Base-by-base conservation (phyloP, 2,888 invertebrate genomes). In the Parochlus steinenii region DNA sequence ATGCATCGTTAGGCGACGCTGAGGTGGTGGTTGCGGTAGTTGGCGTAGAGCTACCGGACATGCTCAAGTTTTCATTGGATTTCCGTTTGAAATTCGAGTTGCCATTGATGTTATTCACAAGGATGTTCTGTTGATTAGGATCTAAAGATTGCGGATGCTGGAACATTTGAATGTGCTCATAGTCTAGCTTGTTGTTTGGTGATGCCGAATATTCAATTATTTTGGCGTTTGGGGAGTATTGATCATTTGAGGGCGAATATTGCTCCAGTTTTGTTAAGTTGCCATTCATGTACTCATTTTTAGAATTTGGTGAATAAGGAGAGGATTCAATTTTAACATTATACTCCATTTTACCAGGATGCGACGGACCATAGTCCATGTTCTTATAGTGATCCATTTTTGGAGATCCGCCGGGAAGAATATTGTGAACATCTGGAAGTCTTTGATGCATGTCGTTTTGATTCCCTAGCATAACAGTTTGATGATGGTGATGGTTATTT, bases 21-120 rank as follows among this genome's bases (percentile, higher is more conserved):
- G 28, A 63, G 44, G 39, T 66, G 47, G 45, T 62, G 8, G 62
- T 59, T 6, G 54, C 44, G 22, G 59, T 62, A 26, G 53, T 55
- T 27, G 58, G 46, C 48, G 55, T 33, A 18, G 43, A 41, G 53
- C 54, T 12, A 53, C 48, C 39, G 52, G 42, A 2, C 54, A 51
- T 11, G 51, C 52, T 41, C 56, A 57, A 50, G 56, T 56, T 4
- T 51, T 53, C 8, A 52, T 52, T 7, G 54, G 40, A 36, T 56
- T 57, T 8, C 55, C 44, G 20, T 55, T 57, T 40, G 55, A 56
- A 5, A 55, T 43, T 11, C 56, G 18, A 15, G 34, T 20, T 38
- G 22, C 27, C 24, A 11, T 54, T 6, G 55, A 56, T 11, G 39
- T 29, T 41, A 20, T 45, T 40, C 15, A 45, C 44, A 56, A 41